These are phyloP conservation scores for Myiothlypis chrysogaster DNA, from an alignment of 2,797 vertebrate species.

Conservation along the genomic window DNA sequence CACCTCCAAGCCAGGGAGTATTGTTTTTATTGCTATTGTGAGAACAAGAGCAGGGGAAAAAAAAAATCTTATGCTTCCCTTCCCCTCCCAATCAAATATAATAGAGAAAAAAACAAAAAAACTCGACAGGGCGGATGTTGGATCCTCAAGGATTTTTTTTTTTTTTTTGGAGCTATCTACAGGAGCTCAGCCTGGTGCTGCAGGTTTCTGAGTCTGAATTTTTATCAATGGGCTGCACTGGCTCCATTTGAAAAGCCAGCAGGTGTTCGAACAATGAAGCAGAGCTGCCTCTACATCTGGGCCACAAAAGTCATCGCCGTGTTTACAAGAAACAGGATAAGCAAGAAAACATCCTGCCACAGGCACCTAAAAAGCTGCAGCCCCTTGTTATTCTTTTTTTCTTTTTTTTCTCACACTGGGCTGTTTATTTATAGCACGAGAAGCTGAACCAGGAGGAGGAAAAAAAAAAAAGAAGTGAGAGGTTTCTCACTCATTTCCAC, in stretches of 20 bases:
- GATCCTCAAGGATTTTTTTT: slow-evolving; percentile 11
- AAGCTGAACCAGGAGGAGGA: not conserved
- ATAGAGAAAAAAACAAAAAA: not conserved
- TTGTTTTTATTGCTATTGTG: slow-evolving; percentile 69
- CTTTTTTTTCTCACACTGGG: slow-evolving; percentile 71
- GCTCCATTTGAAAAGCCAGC: slow-evolving; percentile 61
- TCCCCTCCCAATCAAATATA: slow-evolving; percentile 49
- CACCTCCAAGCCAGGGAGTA: not conserved
- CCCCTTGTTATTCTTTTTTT: slow-evolving; percentile 62
- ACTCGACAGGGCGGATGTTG: not conserved
- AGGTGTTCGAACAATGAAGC: slow-evolving; percentile 81
- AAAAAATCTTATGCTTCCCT: slow-evolving; percentile 18
- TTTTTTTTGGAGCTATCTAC: not conserved
- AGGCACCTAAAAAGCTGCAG: slow-evolving; percentile 49
- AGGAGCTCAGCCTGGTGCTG: not conserved
- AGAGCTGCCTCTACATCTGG: slow-evolving; percentile 71
- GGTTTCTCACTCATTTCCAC: slow-evolving; percentile 58
- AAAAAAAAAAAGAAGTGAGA: not conserved
- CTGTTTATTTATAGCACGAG: slow-evolving; percentile 75
- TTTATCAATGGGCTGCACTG: slow-evolving; percentile 64
- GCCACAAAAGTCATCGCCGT: slow-evolving; percentile 59
- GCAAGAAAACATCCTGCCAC: slow-evolving; percentile 79
- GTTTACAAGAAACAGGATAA: slow-evolving; percentile 77
- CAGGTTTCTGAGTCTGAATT: slow-evolving; percentile 37
- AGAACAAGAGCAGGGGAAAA: not conserved